Evolutionary conservation across 2,797 vertebrate genomes (phyloP).

Genomic region (Dermochelys coriacea): DNA sequence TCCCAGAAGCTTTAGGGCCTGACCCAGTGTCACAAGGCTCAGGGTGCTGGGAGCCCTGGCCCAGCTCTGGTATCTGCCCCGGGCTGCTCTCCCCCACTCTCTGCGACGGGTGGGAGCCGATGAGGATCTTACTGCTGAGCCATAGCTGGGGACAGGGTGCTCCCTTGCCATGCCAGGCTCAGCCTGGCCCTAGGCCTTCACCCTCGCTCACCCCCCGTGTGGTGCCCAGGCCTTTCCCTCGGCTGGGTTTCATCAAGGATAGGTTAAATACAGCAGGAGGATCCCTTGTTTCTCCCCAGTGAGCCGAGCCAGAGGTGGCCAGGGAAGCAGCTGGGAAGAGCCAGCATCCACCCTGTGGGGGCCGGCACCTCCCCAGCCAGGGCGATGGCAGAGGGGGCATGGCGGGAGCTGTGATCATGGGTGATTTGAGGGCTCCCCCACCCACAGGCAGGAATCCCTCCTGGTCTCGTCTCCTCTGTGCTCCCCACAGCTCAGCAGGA

Average conservation of each 20-base stretch:
- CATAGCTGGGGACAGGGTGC: background rate
- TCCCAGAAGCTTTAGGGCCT: no score
- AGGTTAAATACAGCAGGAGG: background rate
- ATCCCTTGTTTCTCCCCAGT: background rate
- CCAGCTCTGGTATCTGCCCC: no score
- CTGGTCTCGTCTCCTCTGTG: background rate
- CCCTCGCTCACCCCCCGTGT: no score
- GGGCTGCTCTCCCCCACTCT: no score
- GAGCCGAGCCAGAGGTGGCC: background rate
- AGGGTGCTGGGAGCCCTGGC: no score
- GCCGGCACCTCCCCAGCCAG: background rate
- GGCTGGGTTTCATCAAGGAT: background rate
- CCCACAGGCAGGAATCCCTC: background rate
- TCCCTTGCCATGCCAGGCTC: background rate
- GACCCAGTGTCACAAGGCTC: no score
- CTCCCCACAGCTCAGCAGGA: background rate
- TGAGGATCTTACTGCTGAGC: background rate
- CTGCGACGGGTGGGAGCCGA: no score
- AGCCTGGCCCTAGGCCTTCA: background rate
- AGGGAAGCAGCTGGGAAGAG: background rate
- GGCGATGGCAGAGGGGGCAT: background rate
- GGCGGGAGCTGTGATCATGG: background rate
- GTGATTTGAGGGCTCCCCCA: background rate
- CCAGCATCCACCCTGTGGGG: background rate
- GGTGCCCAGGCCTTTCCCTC: background rate